These are phyloP conservation scores for Lithophane ornitopus DNA, from an alignment of 2,888 invertebrate genomes.

Conservation along the genomic window DNA sequence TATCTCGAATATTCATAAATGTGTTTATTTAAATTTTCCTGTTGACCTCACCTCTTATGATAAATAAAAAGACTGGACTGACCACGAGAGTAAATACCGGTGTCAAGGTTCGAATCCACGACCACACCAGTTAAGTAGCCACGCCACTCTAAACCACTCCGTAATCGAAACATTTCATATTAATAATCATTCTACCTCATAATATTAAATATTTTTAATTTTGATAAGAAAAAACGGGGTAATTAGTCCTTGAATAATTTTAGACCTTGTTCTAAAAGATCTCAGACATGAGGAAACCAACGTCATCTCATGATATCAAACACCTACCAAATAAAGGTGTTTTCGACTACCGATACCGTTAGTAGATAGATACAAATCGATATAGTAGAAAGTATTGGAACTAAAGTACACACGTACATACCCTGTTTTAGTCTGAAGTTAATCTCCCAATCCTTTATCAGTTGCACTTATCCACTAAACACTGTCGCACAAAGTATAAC, in stretches of 20 bases:
- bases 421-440: conserved; percentile 82
- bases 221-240: background rate
- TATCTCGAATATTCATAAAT: background rate
- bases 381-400: conserved; percentile 66
- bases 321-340: conserved; percentile 48
- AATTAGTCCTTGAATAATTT: conserved; percentile 5
- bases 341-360: conserved; percentile 68
- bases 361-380: conserved; percentile 63
- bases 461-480: conserved; percentile 78
- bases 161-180: conserved; percentile 42
- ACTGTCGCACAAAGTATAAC: conserved; percentile 78
- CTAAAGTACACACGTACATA: conserved; percentile 74
- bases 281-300: background rate
- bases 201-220: background rate
- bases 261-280: background rate
- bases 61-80: conserved; percentile 55
- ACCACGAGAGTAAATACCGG: conserved; percentile 64
- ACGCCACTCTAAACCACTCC: conserved; percentile 48
- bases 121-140: conserved; percentile 52
- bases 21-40: conserved; percentile 30
- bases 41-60: conserved; percentile 29
- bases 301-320: conserved; percentile 49
- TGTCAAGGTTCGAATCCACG: conserved; percentile 67
- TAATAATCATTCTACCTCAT: conserved; percentile 11
- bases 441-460: conserved; percentile 83